These are phyloP conservation scores for Phrynocephalus versicolor DNA, from an alignment of 2,113 vertebrate genomes.

Conservation along the genomic window DNA sequence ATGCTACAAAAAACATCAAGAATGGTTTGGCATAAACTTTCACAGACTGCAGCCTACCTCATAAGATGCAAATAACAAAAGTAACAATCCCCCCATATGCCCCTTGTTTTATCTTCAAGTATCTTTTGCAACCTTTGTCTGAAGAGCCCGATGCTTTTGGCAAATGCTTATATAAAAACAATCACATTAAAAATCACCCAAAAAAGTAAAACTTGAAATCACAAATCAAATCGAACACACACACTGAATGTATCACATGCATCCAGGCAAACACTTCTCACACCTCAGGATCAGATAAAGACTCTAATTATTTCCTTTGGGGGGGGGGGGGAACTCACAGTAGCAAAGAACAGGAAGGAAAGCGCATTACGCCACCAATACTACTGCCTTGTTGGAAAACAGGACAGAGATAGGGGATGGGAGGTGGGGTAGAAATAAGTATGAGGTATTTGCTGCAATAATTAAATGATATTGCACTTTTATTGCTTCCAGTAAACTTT, in stretches of 20 bases:
- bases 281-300: slow-evolving; percentile 73
- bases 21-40: background rate
- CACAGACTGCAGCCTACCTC: background rate
- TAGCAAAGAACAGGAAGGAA: slow-evolving; percentile 60
- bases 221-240: slow-evolving; percentile 64
- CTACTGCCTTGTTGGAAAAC: slow-evolving; percentile 39
- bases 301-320: slow-evolving; percentile 83
- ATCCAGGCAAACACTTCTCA: slow-evolving; percentile 60
- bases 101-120: slow-evolving; percentile 24
- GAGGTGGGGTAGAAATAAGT: background rate
- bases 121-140: slow-evolving; percentile 20
- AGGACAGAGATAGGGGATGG: slow-evolving; percentile 22
- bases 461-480: background rate
- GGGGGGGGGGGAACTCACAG: slow-evolving; percentile 76
- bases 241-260: slow-evolving; percentile 48
- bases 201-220: slow-evolving; percentile 47
- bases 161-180: slow-evolving; percentile 13
- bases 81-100: background rate
- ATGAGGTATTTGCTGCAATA: slow-evolving; percentile 13
- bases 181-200: slow-evolving; percentile 29
- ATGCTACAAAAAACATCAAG: background rate
- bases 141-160: slow-evolving; percentile 33
- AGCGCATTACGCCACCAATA: slow-evolving; percentile 63
- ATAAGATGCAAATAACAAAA: background rate
- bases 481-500: background rate